These are phyloP conservation scores for Potamilus streckersoni DNA, from an alignment of 1,140 invertebrate species.

Conservation along the genomic window DNA sequence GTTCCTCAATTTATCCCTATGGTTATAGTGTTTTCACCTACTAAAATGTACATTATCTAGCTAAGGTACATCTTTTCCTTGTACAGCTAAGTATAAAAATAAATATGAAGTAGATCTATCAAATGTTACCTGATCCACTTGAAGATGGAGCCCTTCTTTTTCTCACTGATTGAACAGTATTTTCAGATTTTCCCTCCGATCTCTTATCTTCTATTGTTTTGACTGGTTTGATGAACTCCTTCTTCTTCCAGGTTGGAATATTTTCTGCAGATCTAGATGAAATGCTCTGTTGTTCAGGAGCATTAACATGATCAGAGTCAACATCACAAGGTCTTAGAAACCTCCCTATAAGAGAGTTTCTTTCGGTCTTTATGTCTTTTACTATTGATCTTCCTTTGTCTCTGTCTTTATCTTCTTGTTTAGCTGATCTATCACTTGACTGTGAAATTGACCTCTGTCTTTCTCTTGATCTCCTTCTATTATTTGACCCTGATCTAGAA, in stretches of 20 bases:
- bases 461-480: constrained; percentile 8
- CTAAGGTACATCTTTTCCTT: too few species aligned
- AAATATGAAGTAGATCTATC: too few species aligned
- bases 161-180: too few species aligned
- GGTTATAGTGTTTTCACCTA: too few species aligned
- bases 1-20: too few species aligned
- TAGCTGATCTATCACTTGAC: constrained; percentile 16
- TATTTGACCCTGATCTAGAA: too few species aligned
- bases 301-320: neutral
- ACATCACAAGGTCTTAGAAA: constrained; percentile 26
- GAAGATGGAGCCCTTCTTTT: too few species aligned
- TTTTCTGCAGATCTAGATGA: neutral
- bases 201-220: neutral
- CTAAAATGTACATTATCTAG: too few species aligned
- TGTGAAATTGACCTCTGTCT: constrained; percentile 16
- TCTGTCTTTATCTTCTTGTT: constrained; percentile 20
- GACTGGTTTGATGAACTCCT: constrained; percentile 28
- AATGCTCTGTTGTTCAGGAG: neutral
- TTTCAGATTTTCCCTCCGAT: too few species aligned
- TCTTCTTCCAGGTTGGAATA: constrained; percentile 28
- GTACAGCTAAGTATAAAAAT: too few species aligned
- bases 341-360: constrained; percentile 20
- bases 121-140: too few species aligned
- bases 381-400: neutral
- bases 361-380: constrained; percentile 9